Base-by-base conservation (phyloP, 2,888 invertebrate genomes). In the Ophion costatus region DNA sequence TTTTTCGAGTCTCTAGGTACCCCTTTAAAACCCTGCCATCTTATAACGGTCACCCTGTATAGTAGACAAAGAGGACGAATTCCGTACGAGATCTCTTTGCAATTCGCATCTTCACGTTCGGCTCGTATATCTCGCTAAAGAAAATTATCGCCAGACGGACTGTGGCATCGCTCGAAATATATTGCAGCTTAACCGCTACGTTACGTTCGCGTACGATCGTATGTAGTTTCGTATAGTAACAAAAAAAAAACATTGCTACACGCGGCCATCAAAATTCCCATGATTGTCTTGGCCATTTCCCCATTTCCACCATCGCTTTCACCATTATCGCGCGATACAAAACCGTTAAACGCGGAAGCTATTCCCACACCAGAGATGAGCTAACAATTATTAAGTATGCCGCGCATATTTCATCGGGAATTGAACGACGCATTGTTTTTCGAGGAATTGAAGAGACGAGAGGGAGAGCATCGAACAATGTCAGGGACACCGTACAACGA, bases 251-350 rank as follows among this genome's bases (percentile, higher is more conserved):
- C 17, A 56, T 69, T 9, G 6, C 29, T 38, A 17, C 57, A 20
- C 22, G 9, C 17, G 59, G 45, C 22, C 29, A 45, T 78, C 78
- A 69, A 78, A 70, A 22, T 69, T 69, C 69, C 42, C 78, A 63
- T 76, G 45, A 67, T 76, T 76, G 75, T 76, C 56, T 66, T 42
- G 29, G 33, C 64, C 10, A 74, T 74, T 63, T 75, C 66, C 75
- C 79, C 82, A 82, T 87, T 88, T 90, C 88, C 90, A 89, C 89
- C 88, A 89, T 89, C 89, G 89, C 90, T 90, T 90, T 90, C 90
- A 89, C 90, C 88, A 84, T 85, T 89, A 84, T 82, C 87, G 86
- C 86, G 84, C 73, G 57, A 66, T 70, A 81, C 77, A 78, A 76
- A n/a, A 29, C 14, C 64, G 64, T 76, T 76, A 56, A 56, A 66